phyloP scores from a whole-genome alignment of 35 echinoderm and acorn worm species.

The Anneissia japonica region DNA sequence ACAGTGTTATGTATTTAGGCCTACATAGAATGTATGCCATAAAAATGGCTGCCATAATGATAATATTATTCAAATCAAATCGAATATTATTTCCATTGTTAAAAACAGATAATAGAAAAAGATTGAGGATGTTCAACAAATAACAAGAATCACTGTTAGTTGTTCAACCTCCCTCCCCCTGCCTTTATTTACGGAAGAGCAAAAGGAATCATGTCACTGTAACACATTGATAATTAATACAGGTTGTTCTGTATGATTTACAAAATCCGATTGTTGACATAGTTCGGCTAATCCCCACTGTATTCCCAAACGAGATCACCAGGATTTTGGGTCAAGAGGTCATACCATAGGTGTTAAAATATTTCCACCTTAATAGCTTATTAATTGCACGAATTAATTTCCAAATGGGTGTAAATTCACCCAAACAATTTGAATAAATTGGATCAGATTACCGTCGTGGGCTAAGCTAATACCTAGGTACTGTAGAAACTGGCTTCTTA shows the following conservation, averaged over 20 bases:
- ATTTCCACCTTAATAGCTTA: background rate
- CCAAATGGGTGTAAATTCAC: background rate
- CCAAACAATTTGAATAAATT: background rate
- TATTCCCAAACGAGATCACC: background rate
- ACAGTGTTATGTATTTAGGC: too few relatives aligned
- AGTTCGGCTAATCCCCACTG: background rate
- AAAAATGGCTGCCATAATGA: too few relatives aligned
- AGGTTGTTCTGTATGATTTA: background rate
- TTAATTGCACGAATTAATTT: background rate
- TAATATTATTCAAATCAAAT: too few relatives aligned
- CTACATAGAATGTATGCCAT: too few relatives aligned
- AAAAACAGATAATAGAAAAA: too few relatives aligned
- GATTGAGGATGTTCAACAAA: too few relatives aligned
- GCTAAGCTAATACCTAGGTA: background rate
- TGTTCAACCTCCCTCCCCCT: too few relatives aligned
- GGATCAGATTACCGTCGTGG: background rate
- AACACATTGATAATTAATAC: too few relatives aligned
- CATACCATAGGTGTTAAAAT: background rate
- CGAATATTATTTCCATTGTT: too few relatives aligned
- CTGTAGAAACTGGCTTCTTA: background rate
- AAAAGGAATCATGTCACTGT: too few relatives aligned
- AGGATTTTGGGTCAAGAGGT: background rate
- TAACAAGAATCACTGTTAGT: too few relatives aligned
- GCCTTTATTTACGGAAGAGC: too few relatives aligned
- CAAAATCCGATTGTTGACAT: background rate